Evolutionary conservation across 2,888 invertebrate genomes (phyloP).

Genomic region (Helleia helle): DNA sequence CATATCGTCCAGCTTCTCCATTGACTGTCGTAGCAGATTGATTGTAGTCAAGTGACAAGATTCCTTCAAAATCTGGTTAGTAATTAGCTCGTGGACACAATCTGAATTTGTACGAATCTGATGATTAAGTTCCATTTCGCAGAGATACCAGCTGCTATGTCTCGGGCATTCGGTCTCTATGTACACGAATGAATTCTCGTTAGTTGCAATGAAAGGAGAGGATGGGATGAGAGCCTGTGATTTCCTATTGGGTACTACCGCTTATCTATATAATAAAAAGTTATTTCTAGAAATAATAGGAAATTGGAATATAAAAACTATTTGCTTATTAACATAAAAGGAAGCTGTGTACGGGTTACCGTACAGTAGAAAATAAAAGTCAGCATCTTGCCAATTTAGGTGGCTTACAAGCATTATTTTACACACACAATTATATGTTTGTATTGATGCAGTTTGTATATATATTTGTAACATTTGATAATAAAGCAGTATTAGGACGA

Average conservation of each 20-base stretch:
- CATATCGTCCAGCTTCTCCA: slow-evolving; percentile 12
- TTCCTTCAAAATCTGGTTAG: slow-evolving; percentile 16
- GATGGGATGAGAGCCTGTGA: slow-evolving; percentile 18
- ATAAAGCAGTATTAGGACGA: no score
- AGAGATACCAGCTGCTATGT: slow-evolving; percentile 17
- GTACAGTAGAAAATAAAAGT: no score
- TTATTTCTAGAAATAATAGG: slow-evolving; percentile 14
- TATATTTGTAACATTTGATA: no score
- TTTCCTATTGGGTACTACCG: slow-evolving; percentile 17
- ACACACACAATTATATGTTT: no score
- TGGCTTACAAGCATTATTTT: no score
- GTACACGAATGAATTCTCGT: slow-evolving; percentile 18
- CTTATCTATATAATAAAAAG: slow-evolving; percentile 15
- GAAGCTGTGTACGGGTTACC: no score
- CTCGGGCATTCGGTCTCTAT: slow-evolving; percentile 26
- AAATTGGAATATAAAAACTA: slow-evolving; percentile 15
- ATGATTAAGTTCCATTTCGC: slow-evolving; percentile 11
- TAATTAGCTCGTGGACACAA: slow-evolving; percentile 16
- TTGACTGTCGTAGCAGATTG: neutral
- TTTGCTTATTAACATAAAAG: slow-evolving; percentile 13
- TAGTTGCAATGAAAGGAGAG: slow-evolving; percentile 21
- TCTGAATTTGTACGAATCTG: slow-evolving; percentile 14
- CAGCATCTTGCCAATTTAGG: no score
- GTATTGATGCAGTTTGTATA: no score
- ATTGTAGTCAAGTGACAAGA: slow-evolving; percentile 4